phyloP scores from a whole-genome alignment of 2,113 vertebrate species.

The Hippopotamus amphibius region DNA sequence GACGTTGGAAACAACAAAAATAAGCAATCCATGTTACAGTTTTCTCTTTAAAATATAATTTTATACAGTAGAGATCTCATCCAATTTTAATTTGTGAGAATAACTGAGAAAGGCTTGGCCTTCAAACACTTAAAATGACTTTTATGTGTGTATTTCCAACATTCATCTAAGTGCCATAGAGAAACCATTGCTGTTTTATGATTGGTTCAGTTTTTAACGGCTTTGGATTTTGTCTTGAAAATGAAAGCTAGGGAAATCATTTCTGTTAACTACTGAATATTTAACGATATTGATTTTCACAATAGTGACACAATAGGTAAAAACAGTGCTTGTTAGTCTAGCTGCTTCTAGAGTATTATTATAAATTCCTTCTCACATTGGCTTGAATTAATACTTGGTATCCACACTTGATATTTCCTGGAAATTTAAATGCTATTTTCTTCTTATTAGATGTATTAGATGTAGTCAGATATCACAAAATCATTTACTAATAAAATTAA shows the following conservation, averaged over 20 bases:
- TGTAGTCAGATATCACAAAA: background rate
- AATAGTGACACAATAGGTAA: background rate
- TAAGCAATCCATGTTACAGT: background rate
- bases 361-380: background rate
- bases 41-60: constrained; percentile 2
- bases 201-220: background rate
- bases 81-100: background rate
- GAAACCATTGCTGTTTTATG: constrained; percentile 37
- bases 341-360: background rate
- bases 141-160: background rate
- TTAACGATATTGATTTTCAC: constrained; percentile 40
- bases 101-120: background rate
- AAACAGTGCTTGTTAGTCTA: constrained; percentile 48
- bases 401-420: background rate
- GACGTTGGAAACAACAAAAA: background rate
- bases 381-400: constrained; percentile 13
- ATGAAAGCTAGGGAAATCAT: constrained; percentile 25
- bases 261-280: background rate
- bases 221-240: constrained; percentile 65
- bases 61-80: background rate
- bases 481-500: constrained; percentile 7
- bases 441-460: background rate
- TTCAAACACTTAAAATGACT: background rate
- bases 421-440: background rate
- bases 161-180: constrained; percentile 26